These are phyloP conservation scores for Zaprionus camerounensis DNA, from an alignment of 1,140 invertebrate species.

Conservation along the genomic window DNA sequence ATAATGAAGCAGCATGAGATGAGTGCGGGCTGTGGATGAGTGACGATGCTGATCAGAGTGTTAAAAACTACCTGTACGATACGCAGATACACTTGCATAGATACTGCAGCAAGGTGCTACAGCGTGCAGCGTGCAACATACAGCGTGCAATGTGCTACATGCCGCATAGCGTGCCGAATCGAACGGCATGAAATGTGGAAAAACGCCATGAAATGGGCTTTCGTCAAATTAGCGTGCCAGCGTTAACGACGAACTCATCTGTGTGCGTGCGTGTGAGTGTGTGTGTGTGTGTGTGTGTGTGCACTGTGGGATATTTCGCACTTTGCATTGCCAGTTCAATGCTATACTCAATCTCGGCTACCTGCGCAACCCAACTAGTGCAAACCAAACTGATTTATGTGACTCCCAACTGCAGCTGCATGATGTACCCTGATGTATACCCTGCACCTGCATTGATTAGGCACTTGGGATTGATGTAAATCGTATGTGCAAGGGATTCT, in stretches of 20 bases:
- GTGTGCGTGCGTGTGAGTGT: not conserved
- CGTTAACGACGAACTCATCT: slow-evolving; percentile 68
- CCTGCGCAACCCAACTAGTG: slow-evolving; percentile 14
- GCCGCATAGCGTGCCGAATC: slow-evolving; percentile 49
- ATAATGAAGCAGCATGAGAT: slow-evolving; percentile 41
- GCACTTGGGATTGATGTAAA: not conserved
- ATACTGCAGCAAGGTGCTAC: slow-evolving; percentile 20
- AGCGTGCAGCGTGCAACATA: slow-evolving; percentile 25
- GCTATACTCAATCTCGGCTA: slow-evolving; percentile 32
- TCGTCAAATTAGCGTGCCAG: slow-evolving; percentile 80
- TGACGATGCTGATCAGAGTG: slow-evolving; percentile 46
- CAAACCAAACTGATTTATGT: slow-evolving; percentile 44
- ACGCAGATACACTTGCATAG: slow-evolving; percentile 22
- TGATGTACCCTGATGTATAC: slow-evolving; percentile 4
- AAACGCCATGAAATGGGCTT: slow-evolving; percentile 80
- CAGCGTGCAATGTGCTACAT: slow-evolving; percentile 14
- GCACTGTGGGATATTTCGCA: slow-evolving; percentile 81
- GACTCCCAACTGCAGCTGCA: slow-evolving; percentile 16
- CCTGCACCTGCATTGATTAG: not conserved
- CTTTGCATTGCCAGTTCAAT: slow-evolving; percentile 60
- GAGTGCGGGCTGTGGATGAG: slow-evolving; percentile 27
- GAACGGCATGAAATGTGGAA: slow-evolving; percentile 72
- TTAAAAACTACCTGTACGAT: slow-evolving; percentile 77
- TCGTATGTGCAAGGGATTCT: no score
- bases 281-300: slow-evolving; percentile 9